Base-by-base conservation (phyloP, 2,888 invertebrate species). In the Ypsolopha scabrella region DNA sequence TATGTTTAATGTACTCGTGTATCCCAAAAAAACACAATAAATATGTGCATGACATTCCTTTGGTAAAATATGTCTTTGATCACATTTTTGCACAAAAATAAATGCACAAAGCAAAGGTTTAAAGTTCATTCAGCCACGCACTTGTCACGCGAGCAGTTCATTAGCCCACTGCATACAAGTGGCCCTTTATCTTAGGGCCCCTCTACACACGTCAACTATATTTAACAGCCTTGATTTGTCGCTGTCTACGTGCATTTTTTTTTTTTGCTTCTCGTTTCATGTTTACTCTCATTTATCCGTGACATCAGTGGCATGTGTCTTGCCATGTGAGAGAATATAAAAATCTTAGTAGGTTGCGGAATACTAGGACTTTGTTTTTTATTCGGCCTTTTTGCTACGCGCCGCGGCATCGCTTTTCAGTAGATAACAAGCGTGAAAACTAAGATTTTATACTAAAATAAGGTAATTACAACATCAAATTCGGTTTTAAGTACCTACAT, bases 201-300 rank as follows among this genome's bases (percentile, higher is more conserved):
- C 55, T 41, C 48, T 55, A 51, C 24, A 24, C 56, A 53, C 55
- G 58, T 69, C 66, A 62, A 67, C 72, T 72, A 72, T 75, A 72
- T 75, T 72, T 69, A 73, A 65, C 70, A 73, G 68, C 68, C 69
- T 76, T 76, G 72, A 74, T 79, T 73, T 67, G 70, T 70, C 65
- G 61, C 65, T 62, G 65, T 67, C 68, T 63, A 63, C 61, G 55
- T 33, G 58, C 58, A 58, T 39, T 53, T 60, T 65, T 69, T 67
- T 68, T 68, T 73, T 69, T 72, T 66, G 64, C 64, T 61, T 60
- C 54, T 54, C 56, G 66, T 67, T 66, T 65, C 64, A 65, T 77
- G 73, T 79, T 77, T 77, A 79, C 78, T 75, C 73, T 73, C 72
- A 68, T 72, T 72, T 72, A 65, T 73, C 71, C 70, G 67, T 64